These are phyloP conservation scores for Pelvicachromis taeniatus DNA, from an alignment of 2,113 vertebrate genomes.

Conservation along the genomic window DNA sequence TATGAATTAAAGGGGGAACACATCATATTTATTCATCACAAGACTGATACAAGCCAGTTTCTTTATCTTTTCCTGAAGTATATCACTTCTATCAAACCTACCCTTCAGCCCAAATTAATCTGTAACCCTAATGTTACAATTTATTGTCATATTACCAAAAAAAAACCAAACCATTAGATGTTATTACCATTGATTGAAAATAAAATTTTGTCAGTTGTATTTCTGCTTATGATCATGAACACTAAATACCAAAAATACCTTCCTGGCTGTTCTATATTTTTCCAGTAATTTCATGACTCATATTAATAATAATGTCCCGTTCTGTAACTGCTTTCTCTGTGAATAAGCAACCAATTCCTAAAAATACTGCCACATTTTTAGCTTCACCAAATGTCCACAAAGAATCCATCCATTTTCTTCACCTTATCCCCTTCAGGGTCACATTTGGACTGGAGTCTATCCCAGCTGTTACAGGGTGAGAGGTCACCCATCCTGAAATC, in stretches of 20 bases:
- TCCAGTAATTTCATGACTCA: background rate
- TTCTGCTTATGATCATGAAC: background rate
- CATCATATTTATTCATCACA: background rate
- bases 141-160: background rate
- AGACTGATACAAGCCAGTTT: background rate
- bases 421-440: background rate
- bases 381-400: background rate
- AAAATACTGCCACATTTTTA: background rate
- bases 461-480: background rate
- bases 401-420: background rate
- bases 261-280: background rate
- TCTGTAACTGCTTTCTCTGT: background rate
- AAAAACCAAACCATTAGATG: background rate
- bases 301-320: fast-evolving
- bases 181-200: background rate
- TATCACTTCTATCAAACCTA: background rate
- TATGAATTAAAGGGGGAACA: background rate
- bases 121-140: background rate
- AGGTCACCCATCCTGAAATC: background rate
- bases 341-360: background rate
- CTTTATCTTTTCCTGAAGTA: background rate
- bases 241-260: background rate
- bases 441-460: background rate
- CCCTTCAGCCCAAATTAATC: background rate
- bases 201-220: background rate